phyloP scores from a whole-genome alignment of 2,113 vertebrate genomes.

The Gallinago paraguaiae region DNA sequence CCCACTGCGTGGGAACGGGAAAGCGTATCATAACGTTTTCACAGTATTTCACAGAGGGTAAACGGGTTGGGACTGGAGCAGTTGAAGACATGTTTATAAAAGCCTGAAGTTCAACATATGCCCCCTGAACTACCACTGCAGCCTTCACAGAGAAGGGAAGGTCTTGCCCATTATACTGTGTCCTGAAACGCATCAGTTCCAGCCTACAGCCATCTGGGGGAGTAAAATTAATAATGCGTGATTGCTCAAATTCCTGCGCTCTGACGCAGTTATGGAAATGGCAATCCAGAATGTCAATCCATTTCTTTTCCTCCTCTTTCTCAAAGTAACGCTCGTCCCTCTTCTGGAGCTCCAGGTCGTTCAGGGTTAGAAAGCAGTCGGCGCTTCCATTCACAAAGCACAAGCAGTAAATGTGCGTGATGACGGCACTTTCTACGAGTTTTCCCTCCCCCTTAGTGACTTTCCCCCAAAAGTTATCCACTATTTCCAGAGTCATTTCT shows the following conservation, averaged over 20 bases:
- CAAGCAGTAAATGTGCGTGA: constrained; percentile 88
- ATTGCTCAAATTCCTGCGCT: constrained; percentile 80
- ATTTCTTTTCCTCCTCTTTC: constrained; percentile 76
- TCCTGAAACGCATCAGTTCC: constrained; percentile 92
- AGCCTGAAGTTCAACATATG: constrained; percentile 91
- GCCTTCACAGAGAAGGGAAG: constrained; percentile 91
- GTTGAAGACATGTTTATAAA: constrained; percentile 86
- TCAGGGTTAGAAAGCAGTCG: constrained; percentile 91
- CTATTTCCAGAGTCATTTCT: constrained; percentile 88
- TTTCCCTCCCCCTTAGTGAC: constrained; percentile 83
- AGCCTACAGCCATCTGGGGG: constrained; percentile 87
- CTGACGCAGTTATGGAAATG: constrained; percentile 89
- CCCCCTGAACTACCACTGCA: constrained; percentile 88
- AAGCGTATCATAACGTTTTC: constrained; percentile 88
- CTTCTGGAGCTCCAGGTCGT: constrained; percentile 85
- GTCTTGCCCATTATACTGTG: constrained; percentile 70
- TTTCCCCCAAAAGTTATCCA: constrained; percentile 90
- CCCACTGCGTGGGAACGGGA: constrained; percentile 90
- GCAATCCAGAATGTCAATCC: constrained; percentile 85
- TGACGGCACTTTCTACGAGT: constrained; percentile 77
- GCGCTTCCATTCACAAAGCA: constrained; percentile 85
- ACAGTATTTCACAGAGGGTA: constrained; percentile 76
- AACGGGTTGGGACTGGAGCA: constrained; percentile 41
- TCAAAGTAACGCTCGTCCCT: constrained; percentile 80
- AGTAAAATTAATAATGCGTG: constrained; percentile 84